Evolutionary conservation across 2,113 vertebrate species (phyloP).

Genomic region (Onychorhynchus coronatus): DNA sequence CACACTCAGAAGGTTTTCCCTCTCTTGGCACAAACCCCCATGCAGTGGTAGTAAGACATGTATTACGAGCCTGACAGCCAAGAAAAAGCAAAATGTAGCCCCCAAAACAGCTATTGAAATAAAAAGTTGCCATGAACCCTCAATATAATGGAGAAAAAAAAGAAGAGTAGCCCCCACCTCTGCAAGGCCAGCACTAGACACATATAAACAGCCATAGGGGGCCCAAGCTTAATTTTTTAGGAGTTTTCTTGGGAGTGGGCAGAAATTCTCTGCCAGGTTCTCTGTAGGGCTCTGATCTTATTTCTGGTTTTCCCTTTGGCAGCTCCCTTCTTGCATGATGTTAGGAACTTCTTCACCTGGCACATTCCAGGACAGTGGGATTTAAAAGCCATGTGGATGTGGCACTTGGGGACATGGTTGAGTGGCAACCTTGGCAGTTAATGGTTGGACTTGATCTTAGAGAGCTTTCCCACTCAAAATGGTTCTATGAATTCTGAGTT

Average conservation of each 20-base stretch:
- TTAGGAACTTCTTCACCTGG: neutral
- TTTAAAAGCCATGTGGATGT: neutral
- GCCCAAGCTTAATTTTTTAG: neutral
- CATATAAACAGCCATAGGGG: accelerated
- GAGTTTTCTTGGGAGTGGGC: neutral
- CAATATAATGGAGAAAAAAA: neutral
- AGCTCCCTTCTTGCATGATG: neutral
- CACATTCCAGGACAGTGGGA: neutral
- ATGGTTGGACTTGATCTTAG: neutral
- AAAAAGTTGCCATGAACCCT: neutral
- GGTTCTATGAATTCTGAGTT: neutral
- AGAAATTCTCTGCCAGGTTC: neutral
- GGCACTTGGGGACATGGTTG: neutral
- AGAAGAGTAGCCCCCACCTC: neutral
- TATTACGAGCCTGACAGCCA: neutral
- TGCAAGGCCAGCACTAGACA: neutral
- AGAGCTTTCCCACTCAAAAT: neutral
- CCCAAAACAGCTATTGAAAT: neutral
- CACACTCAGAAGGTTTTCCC: neutral
- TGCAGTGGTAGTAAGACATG: accelerated
- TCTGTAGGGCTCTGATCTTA: neutral
- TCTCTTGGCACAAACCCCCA: accelerated
- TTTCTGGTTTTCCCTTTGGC: neutral
- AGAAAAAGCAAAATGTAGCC: neutral
- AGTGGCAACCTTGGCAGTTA: neutral